Evolutionary conservation across 2,888 invertebrate genomes (phyloP), one percentile per base, ranked within the genome.

Genomic region (Pyrrhosoma nymphula): DNA sequence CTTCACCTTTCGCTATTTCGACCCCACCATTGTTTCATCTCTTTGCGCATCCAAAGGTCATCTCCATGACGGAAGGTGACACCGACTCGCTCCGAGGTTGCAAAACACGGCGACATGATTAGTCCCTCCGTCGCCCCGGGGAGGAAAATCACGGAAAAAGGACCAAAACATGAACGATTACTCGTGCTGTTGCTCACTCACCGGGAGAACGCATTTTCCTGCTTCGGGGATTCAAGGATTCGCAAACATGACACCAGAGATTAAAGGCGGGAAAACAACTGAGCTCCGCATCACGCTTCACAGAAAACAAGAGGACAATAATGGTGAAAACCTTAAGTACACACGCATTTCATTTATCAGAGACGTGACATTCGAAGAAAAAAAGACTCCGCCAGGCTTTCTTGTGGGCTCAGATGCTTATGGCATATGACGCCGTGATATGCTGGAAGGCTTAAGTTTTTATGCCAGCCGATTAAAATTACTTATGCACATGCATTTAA

Each of bases 31-130:
- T 47, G 8, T 69, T 47, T 47, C 47, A 47, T 26, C 69, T 26
- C 69, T n/a, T n/a, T 26, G 69, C 69, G 23, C 69, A 10, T 26
- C 69, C 69, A 69, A 69, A 69, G 69, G 69, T 69, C 26, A n/a
- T n/a, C 26, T 69, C 26, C 69, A 69, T 69, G 69, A 69, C 69
- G 69, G n/a, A 69, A 69, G 69, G 69, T 69, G 69, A 69, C 69
- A 69, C 23, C 0, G 26, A n/a, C 69, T 26, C 69, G n/a, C 23
- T 69, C 20, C n/a, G 8, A 47, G 69, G 69, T n/a, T 69, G 69
- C 26, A 26, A 69, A 26, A n/a, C 26, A 69, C 69, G 69, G 23
- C 69, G 26, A n/a, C n/a, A n/a, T 26, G 26, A 69, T 69, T 26
- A n/a, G 47, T 47, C 8, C 8, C 47, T n/a, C 69, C 69, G n/a